phyloP scores from a whole-genome alignment of 2,888 invertebrate species.

The Euplexia lucipara region DNA sequence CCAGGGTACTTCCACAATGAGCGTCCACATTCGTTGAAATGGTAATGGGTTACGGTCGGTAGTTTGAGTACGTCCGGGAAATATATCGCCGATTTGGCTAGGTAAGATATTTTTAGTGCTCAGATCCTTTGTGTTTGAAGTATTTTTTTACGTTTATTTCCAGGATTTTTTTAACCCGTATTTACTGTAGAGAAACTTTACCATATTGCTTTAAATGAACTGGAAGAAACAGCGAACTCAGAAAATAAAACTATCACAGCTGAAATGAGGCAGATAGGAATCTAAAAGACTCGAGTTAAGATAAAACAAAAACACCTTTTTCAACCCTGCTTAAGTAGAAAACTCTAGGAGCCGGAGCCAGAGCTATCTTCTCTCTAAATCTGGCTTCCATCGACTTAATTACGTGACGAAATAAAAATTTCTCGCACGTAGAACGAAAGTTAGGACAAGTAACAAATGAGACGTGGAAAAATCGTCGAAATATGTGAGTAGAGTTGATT shows the following conservation, averaged over 20 bases:
- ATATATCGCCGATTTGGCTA: constrained; percentile 65
- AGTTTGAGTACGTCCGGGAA: constrained; percentile 70
- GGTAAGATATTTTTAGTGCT: constrained; percentile 61
- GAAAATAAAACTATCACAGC: constrained; percentile 33
- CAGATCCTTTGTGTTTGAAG: constrained; percentile 44
- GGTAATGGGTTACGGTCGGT: constrained; percentile 76
- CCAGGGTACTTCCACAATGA: constrained; percentile 75
- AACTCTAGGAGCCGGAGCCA: constrained; percentile 42
- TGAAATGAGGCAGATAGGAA: constrained; percentile 32
- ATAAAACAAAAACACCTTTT: constrained; percentile 29
- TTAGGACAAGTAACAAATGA: constrained; percentile 85
- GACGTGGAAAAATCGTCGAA: constrained; percentile 85
- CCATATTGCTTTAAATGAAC: constrained; percentile 1
- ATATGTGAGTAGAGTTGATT: constrained; percentile 86
- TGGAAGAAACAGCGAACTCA: constrained; percentile 4
- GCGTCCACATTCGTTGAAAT: constrained; percentile 76
- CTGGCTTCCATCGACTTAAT: constrained; percentile 71
- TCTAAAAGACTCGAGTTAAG: constrained; percentile 34
- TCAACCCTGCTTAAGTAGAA: constrained; percentile 47
- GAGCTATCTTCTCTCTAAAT: constrained; percentile 70
- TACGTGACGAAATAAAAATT: constrained; percentile 76
- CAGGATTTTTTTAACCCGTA: constrained; percentile 2
- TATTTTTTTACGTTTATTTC: constrained; percentile 37
- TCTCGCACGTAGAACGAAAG: constrained; percentile 79
- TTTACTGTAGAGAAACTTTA: constrained; percentile 12